Evolutionary conservation across 2,113 vertebrate genomes (phyloP).

Genomic region (Prunella fulvescens): DNA sequence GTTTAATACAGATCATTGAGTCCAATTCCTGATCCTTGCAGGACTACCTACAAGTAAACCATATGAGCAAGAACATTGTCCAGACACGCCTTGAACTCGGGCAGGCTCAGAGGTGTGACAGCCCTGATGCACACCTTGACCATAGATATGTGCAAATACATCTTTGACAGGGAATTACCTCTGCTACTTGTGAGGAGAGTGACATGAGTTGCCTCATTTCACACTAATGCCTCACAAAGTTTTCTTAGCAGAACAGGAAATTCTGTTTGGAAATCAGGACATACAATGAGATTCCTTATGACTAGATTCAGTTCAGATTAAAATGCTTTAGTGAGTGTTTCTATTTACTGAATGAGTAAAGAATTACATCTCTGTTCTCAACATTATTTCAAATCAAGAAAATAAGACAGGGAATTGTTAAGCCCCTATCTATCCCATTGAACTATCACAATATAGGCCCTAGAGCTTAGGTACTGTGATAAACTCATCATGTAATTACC

Average conservation of each 20-base stretch:
- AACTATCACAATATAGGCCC: background rate
- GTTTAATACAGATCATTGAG: background rate
- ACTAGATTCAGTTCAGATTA: background rate
- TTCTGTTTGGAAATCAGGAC: background rate
- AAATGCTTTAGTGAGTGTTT: background rate
- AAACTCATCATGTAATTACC: background rate
- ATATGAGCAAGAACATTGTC: accelerated
- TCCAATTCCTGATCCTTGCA: accelerated
- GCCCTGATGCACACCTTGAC: background rate
- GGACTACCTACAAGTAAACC: background rate
- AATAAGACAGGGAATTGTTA: background rate
- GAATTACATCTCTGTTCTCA: background rate
- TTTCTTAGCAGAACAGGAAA: background rate
- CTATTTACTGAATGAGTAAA: background rate
- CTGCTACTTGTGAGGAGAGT: background rate
- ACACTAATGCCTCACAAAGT: background rate
- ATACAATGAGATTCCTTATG: background rate
- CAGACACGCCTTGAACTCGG: background rate
- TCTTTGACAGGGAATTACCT: background rate
- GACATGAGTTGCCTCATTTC: background rate
- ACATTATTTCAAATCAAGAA: background rate
- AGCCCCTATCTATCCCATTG: background rate
- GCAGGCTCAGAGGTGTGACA: background rate
- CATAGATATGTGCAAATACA: background rate
- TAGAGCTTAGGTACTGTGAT: background rate